These are phyloP conservation scores for Psephotus haematonotus DNA, from an alignment of 2,113 vertebrate genomes.

Conservation along the genomic window DNA sequence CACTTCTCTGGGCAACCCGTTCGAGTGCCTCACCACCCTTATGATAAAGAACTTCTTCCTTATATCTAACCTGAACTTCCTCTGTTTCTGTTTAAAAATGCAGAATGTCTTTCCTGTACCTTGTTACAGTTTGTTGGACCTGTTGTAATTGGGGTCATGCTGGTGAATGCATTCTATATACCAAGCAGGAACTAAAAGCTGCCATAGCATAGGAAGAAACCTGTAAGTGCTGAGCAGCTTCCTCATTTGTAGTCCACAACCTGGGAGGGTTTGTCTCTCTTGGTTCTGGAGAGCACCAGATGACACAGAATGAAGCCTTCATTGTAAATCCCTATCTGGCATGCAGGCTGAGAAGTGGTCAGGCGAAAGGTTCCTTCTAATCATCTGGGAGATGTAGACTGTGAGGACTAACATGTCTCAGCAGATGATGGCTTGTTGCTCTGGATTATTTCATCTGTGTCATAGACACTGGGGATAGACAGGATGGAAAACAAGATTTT, in stretches of 20 bases:
- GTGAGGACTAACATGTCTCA: neutral
- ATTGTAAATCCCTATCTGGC: too few relatives aligned
- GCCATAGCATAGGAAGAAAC: neutral
- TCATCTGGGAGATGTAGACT: neutral
- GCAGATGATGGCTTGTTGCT: neutral
- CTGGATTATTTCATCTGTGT: neutral
- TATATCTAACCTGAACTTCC: neutral
- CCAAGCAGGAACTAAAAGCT: neutral
- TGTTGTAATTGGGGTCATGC: neutral
- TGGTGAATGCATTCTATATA: accelerated
- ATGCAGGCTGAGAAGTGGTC: accelerated
- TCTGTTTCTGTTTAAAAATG: neutral
- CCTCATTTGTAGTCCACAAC: neutral
- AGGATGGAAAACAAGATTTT: neutral
- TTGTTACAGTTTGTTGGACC: neutral
- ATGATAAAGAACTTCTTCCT: neutral
- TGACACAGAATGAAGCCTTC: accelerated
- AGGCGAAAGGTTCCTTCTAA: neutral
- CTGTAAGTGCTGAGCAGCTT: neutral
- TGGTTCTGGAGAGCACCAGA: neutral
- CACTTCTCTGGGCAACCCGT: neutral
- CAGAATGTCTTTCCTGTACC: neutral
- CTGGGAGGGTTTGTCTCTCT: too few relatives aligned
- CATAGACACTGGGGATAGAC: neutral
- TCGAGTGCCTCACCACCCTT: neutral